phyloP scores from a whole-genome alignment of 2,888 invertebrate species.

The Timema podura region DNA sequence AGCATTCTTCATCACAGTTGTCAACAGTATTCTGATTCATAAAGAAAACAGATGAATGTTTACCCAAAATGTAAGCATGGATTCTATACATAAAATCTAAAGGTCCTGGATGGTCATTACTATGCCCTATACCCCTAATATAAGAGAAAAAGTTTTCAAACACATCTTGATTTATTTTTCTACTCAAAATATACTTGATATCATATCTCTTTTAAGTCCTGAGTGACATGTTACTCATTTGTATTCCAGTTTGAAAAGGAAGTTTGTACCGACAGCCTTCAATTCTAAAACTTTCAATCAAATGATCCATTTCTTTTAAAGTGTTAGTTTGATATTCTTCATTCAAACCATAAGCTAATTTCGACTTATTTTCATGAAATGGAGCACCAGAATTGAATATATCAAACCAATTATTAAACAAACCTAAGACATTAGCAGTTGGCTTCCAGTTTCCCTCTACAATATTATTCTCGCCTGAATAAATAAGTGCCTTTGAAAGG shows the following conservation, averaged over 20 bases:
- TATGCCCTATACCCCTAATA: not conserved
- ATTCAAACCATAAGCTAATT: not conserved
- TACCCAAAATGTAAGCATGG: not conserved
- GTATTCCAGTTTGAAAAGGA: not conserved
- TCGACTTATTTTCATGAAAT: slow-evolving; percentile 1
- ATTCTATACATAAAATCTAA: not conserved
- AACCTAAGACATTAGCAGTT: not conserved
- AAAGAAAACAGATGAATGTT: not conserved
- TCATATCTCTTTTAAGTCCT: not conserved
- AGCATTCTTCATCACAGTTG: not conserved
- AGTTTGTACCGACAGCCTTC: not conserved
- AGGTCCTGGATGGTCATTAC: not conserved
- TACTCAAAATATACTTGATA: not conserved
- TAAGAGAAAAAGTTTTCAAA: not conserved
- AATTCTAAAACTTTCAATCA: not conserved
- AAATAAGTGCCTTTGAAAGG: slow-evolving; percentile 2
- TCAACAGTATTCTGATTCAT: slow-evolving; percentile 1
- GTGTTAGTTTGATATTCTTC: not conserved
- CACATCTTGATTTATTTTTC: slow-evolving; percentile 5
- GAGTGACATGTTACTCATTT: slow-evolving; percentile 1
- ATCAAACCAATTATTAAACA: slow-evolving; percentile 2
- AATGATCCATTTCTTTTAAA: not conserved
- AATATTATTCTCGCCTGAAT: not conserved
- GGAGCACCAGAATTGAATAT: not conserved
- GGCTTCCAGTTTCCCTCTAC: not conserved